Conservation (phyloP, 2,113 vertebrate species). For the Bubo blakistoni region DNA sequence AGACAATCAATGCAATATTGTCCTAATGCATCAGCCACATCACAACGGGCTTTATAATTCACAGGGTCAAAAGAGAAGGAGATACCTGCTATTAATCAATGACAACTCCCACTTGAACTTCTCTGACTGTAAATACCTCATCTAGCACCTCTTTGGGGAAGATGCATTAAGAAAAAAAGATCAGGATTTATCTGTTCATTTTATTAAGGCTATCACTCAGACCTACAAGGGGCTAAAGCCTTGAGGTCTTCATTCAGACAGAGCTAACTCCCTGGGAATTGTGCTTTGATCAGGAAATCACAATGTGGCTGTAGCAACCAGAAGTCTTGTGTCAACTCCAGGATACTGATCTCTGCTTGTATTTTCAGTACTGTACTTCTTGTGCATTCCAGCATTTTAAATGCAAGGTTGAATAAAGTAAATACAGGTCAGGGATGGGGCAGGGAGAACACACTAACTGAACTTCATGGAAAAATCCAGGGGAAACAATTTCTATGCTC, state of each 20-base stretch:
- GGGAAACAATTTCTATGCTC: neutral
- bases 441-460: neutral
- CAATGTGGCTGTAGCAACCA: neutral
- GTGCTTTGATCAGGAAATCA: neutral
- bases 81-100: slow-evolving; percentile 28
- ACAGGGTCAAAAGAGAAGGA: neutral
- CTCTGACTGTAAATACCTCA: slow-evolving; percentile 32
- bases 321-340: neutral
- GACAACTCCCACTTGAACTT: slow-evolving; percentile 19
- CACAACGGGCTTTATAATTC: neutral
- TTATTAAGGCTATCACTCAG: neutral
- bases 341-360: neutral
- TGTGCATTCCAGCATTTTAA: neutral
- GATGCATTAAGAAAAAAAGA: neutral
- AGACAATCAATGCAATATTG: slow-evolving; percentile 10
- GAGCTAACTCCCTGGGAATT: neutral
- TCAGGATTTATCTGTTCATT: neutral
- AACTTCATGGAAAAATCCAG: neutral
- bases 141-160: neutral
- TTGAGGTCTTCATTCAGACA: neutral
- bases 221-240: neutral
- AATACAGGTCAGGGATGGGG: neutral
- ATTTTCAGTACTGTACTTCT: neutral
- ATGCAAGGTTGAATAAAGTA: neutral
- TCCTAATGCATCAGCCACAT: slow-evolving; percentile 28